These are phyloP conservation scores for Lithosia quadra DNA, from an alignment of 2,888 invertebrate species.

Conservation along the genomic window DNA sequence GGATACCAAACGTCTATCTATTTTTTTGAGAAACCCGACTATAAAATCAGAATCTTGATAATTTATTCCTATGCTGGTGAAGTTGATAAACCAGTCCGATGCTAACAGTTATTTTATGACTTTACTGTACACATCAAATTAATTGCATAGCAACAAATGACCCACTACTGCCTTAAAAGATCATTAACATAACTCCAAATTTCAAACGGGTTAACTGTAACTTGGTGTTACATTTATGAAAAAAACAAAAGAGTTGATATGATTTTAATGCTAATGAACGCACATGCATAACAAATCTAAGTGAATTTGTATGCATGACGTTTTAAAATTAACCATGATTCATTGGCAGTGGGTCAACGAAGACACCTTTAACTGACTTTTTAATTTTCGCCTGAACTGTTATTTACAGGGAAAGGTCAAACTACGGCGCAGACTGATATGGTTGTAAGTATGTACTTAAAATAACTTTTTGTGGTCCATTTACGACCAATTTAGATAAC, in stretches of 20 bases:
- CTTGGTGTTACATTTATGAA: neutral
- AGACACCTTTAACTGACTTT: conserved; percentile 12
- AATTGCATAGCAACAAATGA: conserved; percentile 10
- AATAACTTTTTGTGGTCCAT: conserved; percentile 29
- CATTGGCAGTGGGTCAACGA: conserved; percentile 5
- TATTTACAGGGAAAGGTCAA: conserved; percentile 23
- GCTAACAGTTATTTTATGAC: conserved; percentile 12
- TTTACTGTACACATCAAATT: neutral
- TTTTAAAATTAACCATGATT: conserved; percentile 2
- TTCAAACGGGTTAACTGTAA: conserved; percentile 1
- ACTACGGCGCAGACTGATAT: conserved; percentile 11
- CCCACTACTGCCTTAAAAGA: conserved; percentile 1
- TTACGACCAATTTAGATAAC: conserved; percentile 36
- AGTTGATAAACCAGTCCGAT: conserved; percentile 9
- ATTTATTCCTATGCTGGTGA: neutral
- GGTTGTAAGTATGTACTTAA: conserved; percentile 23
- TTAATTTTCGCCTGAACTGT: conserved; percentile 18
- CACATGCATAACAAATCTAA: neutral
- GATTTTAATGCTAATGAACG: neutral
- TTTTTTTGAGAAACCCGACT: neutral
- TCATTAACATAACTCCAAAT: neutral
- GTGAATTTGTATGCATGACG: neutral
- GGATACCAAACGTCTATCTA: neutral
- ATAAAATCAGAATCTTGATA: neutral
- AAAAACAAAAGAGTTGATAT: neutral